Evolutionary conservation across 2,797 vertebrate genomes (phyloP), one percentile per base, ranked within the genome.

Genomic region (Eremophila alpestris): DNA sequence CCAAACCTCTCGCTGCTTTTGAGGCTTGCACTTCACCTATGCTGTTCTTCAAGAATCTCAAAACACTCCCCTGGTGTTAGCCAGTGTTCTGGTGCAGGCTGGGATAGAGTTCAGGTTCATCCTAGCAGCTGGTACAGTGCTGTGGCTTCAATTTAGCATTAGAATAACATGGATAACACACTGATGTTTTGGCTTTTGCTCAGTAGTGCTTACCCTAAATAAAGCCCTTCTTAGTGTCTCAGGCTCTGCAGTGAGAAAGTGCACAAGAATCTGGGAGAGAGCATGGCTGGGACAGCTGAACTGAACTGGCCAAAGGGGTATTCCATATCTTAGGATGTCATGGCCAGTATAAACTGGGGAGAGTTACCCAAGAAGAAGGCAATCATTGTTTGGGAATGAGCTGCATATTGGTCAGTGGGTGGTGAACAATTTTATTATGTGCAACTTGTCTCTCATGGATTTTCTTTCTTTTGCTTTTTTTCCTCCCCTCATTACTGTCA

Each of bases 381-480:
- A 55, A 11, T 55, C 32, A 38, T 11, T 62, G 9, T 48, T 54
- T 48, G 27, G 32, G 18, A 69, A 49, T 62, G 36, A 41, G 36
- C 41, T 69, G 36, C 0, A 0, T 38, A 13, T 43, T 55, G 29
- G 16, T 19, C 9, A 46, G 52, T 30, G 40, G 2, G 11, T 58
- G 16, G 23, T 24, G 21, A 62, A 11, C 36, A 68, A 55, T 36
- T 68, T 30, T n/a, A 36, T n/a, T 0, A 0, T 75, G 13, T n/a
- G 45, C 38, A 18, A 20, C 21, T 60, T 32, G 2, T 36, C 41
- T 55, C 32, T 16, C 1, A 1, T 21, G 27, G 22, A 23, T 49
- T 55, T 69, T 29, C 68, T 24, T 75, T 55, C 11, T 32, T 22
- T 55, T 15, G n/a, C 13, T 13, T 36, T 11, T 2, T 1, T 0